A percentile compares a stretch with the other conserved stretches of the same genome.
phyloP scores from a whole-genome alignment of 2,113 vertebrate species.

The Heliornis fulica region DNA sequence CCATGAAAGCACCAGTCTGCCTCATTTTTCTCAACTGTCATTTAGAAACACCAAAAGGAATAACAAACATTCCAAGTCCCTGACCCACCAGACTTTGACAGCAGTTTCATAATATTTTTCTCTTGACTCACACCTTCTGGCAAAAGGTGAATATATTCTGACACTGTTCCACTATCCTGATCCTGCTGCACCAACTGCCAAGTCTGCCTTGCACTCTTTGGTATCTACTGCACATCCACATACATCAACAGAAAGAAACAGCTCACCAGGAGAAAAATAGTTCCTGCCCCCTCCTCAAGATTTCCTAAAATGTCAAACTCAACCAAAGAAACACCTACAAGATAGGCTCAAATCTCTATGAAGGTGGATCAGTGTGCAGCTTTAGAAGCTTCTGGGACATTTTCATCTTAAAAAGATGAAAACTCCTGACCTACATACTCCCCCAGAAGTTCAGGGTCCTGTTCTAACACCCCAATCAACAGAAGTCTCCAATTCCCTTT shows the following conservation, averaged over 20 bases:
- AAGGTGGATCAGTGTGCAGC: not conserved
- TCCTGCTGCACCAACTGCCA: slow-evolving; percentile 7
- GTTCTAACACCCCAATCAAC: accelerated
- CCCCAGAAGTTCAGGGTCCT: not conserved
- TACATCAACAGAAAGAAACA: not conserved
- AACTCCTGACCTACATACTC: not conserved
- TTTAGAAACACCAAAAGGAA: slow-evolving; percentile 16
- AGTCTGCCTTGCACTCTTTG: not conserved
- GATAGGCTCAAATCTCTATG: not conserved
- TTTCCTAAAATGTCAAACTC: not conserved
- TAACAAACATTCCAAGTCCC: slow-evolving; percentile 12
- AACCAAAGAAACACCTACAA: not conserved
- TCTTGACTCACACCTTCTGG: not conserved
- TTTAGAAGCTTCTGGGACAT: not conserved
- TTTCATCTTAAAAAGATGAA: not conserved
- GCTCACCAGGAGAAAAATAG: not conserved
- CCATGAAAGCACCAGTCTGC: not conserved
- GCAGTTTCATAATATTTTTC: slow-evolving; percentile 41
- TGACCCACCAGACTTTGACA: slow-evolving; percentile 5
- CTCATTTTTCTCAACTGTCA: not conserved
- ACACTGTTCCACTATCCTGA: slow-evolving; percentile 11
- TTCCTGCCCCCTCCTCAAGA: not conserved
- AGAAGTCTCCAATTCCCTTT: not conserved
- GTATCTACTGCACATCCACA: not conserved
- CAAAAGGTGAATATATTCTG: slow-evolving; percentile 35